Evolutionary conservation across 1,140 invertebrate species (phyloP), one percentile per base, ranked within the genome.

Genomic region (roundworm (Caenorhabditis elegans)): DNA sequence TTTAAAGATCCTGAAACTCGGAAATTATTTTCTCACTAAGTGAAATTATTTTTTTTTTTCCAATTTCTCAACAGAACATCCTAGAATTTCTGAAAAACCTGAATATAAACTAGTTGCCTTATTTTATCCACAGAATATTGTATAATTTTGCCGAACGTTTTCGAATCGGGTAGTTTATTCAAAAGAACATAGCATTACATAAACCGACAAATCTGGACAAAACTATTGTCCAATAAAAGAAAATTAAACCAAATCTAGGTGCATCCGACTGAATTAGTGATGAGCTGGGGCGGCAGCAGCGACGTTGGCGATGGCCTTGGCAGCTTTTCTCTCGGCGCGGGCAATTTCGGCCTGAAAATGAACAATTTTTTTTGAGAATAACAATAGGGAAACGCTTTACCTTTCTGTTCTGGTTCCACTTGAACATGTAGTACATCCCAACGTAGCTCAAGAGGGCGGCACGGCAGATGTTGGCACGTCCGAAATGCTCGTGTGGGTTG

Each of bases 401-500:
- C 80, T 86, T 86, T 60, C 83, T 81, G 26, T 47, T 39, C 46
- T 78, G 76, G 75, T 86, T 86, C 86, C 86, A 86, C 55, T 86
- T 84, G 80, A 86, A 86, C n/a, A 80, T 39, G 46, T 86, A 76
- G 46, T 84, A 86, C 43, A 86, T 86, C 19, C 82, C 86, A 47
- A 86, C 85, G 65, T 86, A 86, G 77, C 82, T 86, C 65, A 43
- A 78, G 31, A 86, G 83, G 47, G 83, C 85, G 53, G 86, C 86
- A 76, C 86, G 86, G 65, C 79, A 82, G 82, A 86, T 86, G 80
- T 86, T 86, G 39, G 85, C 85, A 36, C 76, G 39, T 86, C 86
- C 86, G 78, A 86, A 86, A 55, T 86, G 85, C 76, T 86, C 86
- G 51, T 86, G 86, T 22, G 86, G 86, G 76, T 86, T 86, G 55